Base-by-base conservation (phyloP, 2,888 invertebrate species). In the Protophormia terraenovae region DNA sequence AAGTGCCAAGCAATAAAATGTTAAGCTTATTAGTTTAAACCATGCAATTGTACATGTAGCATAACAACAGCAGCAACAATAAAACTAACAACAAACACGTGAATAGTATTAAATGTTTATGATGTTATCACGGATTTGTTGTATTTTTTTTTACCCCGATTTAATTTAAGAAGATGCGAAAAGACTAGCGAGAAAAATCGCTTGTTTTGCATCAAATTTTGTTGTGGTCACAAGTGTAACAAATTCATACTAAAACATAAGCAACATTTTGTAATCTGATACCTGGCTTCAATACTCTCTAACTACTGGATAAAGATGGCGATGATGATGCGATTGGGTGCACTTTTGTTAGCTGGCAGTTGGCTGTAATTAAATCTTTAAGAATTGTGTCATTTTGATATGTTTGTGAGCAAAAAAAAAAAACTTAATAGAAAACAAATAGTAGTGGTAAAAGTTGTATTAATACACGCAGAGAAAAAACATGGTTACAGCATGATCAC, bases 221-320 rank as follows among this genome's bases (percentile, higher is more conserved):
- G n/a, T n/a, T 64, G 47, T 72, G 50, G 7, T 66, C 27, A 55
- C 85, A 82, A 78, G 82, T 79, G 82, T 82, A 78, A 79, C 82
- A 75, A 82, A 85, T 85, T 78, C 69, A 73, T 66, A 73, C 32
- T 60, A 69, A 71, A 82, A 85, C 85, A 85, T 85, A 47, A 69
- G 12, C 78, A 85, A 82, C 82, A 82, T 76, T 85, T 82, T 82
- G 85, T 85, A 85, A 85, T 85, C 85, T 77, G 73, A 85, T 80
- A 82, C 64, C 66, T 5, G 55, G 19, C 29, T 45, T 5, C 8
- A 55, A 24, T 47, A 14, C 58, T 55, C 22, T n/a, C n/a, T 5
- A 27, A 5, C 32, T n/a, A n/a, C n/a, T n/a, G n/a, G 38, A 4
- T 12, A 3, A 16, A 10, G 41, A n/a, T 27, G 27, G 12, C 24